Conservation (phyloP, 2,888 invertebrate species). For the Agrochola litura region DNA sequence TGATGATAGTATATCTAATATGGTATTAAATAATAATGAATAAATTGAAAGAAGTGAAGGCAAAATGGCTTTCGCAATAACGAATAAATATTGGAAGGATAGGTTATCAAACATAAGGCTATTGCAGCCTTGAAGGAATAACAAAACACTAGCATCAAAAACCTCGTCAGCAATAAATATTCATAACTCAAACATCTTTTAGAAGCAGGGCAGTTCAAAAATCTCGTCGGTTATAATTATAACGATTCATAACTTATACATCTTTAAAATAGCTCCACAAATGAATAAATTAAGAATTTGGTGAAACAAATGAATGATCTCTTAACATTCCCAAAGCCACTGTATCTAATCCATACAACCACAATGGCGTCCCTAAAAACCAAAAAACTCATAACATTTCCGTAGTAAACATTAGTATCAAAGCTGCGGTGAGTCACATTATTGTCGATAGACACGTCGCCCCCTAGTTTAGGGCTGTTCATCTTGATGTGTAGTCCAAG, state of each 20-base stretch:
- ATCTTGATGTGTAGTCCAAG: constrained; percentile 65
- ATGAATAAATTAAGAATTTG: neutral
- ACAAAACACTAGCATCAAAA: neutral
- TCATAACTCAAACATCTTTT: neutral
- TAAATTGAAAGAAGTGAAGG: constrained; percentile 12
- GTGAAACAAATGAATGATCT: constrained; percentile 4
- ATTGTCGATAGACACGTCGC: constrained; percentile 73
- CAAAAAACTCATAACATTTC: constrained; percentile 56
- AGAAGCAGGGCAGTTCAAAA: neutral
- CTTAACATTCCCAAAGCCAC: neutral
- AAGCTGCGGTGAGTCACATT: constrained; percentile 79
- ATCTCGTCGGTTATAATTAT: too few species aligned
- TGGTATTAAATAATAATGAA: constrained; percentile 1
- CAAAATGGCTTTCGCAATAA: neutral
- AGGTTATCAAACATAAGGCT: neutral
- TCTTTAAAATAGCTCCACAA: neutral
- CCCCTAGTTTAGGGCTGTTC: constrained; percentile 74
- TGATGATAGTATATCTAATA: neutral
- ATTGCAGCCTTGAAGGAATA: neutral
- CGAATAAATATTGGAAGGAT: neutral
- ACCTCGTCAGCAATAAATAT: too few species aligned
- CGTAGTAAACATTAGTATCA: constrained; percentile 76
- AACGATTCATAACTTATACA: too few species aligned
- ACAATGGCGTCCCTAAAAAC: constrained; percentile 20
- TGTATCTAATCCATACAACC: constrained; percentile 38